These are phyloP conservation scores for Enchytraeus crypticus DNA, from an alignment of 2,888 invertebrate species.

Conservation along the genomic window DNA sequence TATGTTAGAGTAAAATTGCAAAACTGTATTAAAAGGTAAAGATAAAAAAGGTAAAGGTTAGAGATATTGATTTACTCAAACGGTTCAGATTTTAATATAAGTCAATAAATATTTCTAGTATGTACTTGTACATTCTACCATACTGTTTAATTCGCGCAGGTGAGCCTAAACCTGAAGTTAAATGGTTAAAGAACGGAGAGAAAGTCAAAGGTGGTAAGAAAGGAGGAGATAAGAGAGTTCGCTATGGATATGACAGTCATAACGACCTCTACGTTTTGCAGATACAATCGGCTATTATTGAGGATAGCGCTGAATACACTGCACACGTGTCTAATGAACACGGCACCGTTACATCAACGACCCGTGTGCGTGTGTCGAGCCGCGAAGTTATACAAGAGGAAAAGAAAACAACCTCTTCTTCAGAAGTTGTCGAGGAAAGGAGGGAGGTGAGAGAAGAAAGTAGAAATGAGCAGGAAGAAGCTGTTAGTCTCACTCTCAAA, in stretches of 20 bases:
- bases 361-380: not conserved
- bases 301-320: constrained; percentile 35
- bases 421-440: not conserved
- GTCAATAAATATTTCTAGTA: no score
- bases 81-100: no score
- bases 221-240: constrained; percentile 7
- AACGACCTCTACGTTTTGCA: constrained; percentile 27
- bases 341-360: not conserved
- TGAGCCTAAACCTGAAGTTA: constrained; percentile 24
- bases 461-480: not conserved
- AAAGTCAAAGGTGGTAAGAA: constrained; percentile 16
- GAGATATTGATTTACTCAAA: no score
- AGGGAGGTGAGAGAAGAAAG: not conserved
- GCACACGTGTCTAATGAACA: constrained; percentile 7
- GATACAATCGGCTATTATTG: constrained; percentile 24
- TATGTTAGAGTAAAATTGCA: no score
- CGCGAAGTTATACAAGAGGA: not conserved
- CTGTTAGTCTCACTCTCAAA: no score
- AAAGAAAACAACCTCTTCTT: no score
- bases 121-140: no score
- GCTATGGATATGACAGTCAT: constrained; percentile 16
- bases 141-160: constrained; percentile 2
- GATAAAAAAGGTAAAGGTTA: no score
- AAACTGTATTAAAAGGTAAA: no score
- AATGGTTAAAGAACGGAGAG: constrained; percentile 27